Base-by-base conservation (phyloP, 2,797 vertebrate genomes). In the Bradypodion ventrale region DNA sequence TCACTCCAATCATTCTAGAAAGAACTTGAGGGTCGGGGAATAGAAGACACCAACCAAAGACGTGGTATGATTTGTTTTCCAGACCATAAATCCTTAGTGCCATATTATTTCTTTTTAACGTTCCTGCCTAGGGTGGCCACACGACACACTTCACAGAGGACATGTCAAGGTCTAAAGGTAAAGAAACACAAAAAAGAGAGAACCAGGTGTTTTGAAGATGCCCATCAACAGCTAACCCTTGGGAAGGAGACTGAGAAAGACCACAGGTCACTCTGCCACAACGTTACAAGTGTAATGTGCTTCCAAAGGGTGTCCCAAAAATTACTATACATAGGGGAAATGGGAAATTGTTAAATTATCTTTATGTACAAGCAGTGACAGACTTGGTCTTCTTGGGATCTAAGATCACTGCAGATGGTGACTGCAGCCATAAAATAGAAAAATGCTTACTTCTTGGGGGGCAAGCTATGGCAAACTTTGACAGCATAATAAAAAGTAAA, bases 1-100 rank as follows among this genome's bases (percentile, higher is more conserved):
- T 87, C 29, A 72, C 85, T 83, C 86, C 62, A 8, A 32, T 32
- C 65, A 66, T 87, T 85, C 75, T 27, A 82, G 87, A 82, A 29
- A 52, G 27, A 89, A 52, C 23, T 68, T n/a, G n/a, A n/a, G 52
- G 15, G 7, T 12, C 19, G 19, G 19, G 52, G 19, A 19, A 12
- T 3, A 21, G 15, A 80, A 21, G 42, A 10, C 46, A 6, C 13
- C 19, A 37, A 32, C 32, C 13, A 21, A 80, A 52, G 7, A 56
- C 69, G 15, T 68, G 44, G 44, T 12, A 32, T 37, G 10, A 1
- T 68, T 35, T 25, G 9, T 27, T 42, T 83, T 59, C 9, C 37
- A 2, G 7, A 15, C 46, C 27, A 68, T 27, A 32, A 9, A 29
- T 1, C 10, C 23, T 23, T 60, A 23, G 27, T 12, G 21, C 16